A percentile compares a stretch with the other conserved stretches of the same genome.
Conservation (phyloP, 2,888 invertebrate species). For the Pemphredon lugubris region DNA sequence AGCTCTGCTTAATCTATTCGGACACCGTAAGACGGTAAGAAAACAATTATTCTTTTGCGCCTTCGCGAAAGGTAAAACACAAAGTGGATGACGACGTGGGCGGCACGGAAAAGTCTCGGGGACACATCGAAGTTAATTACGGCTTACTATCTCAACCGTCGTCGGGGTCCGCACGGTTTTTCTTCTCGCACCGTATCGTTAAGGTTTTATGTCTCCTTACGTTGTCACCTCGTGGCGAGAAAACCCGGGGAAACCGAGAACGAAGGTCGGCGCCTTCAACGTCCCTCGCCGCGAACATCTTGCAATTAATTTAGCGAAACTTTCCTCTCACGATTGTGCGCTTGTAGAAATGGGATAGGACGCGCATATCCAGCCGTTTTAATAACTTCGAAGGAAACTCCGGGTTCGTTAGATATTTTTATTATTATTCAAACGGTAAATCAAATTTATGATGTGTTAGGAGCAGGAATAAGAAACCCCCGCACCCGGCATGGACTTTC, state of each 20-base stretch:
- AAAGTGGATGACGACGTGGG: slow-evolving; percentile 41
- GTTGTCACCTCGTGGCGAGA: slow-evolving; percentile 30
- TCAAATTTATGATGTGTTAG: too few species aligned
- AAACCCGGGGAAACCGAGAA: slow-evolving; percentile 17
- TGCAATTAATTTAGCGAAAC: slow-evolving; percentile 21
- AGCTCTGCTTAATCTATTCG: not conserved
- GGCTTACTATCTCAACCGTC: slow-evolving; percentile 35
- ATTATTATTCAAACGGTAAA: too few species aligned
- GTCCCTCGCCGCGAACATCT: slow-evolving; percentile 6
- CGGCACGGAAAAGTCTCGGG: slow-evolving; percentile 34
- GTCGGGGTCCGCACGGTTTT: slow-evolving; percentile 33
- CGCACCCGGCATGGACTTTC: too few species aligned
- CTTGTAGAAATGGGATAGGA: too few species aligned
- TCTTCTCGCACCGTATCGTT: slow-evolving; percentile 46
- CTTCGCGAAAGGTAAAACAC: slow-evolving; percentile 5
- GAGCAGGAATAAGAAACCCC: too few species aligned
- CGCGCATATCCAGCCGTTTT: too few species aligned
- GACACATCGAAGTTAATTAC: slow-evolving; percentile 54
- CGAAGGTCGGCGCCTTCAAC: slow-evolving; percentile 8
- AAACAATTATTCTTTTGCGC: not conserved
- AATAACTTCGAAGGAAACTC: too few species aligned
- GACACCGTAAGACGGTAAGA: not conserved
- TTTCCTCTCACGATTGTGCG: too few species aligned
- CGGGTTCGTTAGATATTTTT: too few species aligned
- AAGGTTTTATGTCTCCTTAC: slow-evolving; percentile 47